Conservation (phyloP, 2,888 invertebrate genomes). For the Meiosimyza decipiens region DNA sequence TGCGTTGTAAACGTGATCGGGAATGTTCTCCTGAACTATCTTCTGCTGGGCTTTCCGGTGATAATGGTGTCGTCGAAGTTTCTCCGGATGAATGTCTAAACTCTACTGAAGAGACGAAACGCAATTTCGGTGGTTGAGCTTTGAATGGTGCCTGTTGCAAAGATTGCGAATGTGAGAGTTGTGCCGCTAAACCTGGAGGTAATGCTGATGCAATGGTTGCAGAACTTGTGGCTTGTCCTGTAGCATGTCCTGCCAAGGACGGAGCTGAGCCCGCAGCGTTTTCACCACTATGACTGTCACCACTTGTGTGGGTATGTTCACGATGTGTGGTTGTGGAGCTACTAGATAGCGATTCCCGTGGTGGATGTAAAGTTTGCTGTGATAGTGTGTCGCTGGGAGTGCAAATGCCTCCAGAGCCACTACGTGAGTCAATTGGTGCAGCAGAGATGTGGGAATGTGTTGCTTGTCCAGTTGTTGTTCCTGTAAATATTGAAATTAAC, state of each 20-base stretch:
- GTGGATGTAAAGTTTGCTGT: slow-evolving; percentile 67
- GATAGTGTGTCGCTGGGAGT: slow-evolving; percentile 67
- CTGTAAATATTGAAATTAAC: slow-evolving; percentile 76
- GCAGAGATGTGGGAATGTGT: slow-evolving; percentile 65
- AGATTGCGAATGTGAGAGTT: slow-evolving; percentile 67
- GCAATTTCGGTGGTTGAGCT: slow-evolving; percentile 74
- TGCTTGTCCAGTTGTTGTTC: slow-evolving; percentile 68
- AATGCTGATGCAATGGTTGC: slow-evolving; percentile 54
- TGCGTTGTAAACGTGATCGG: slow-evolving; percentile 81
- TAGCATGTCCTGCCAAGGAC: slow-evolving; percentile 53
- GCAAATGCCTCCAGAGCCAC: slow-evolving; percentile 65
- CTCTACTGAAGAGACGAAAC: slow-evolving; percentile 85
- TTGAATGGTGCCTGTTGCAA: slow-evolving; percentile 66
- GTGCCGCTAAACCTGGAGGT: slow-evolving; percentile 62
- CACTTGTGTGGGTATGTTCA: slow-evolving; percentile 64
- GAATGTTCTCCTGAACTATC: slow-evolving; percentile 75
- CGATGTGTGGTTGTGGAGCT: slow-evolving; percentile 70
- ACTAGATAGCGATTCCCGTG: slow-evolving; percentile 72
- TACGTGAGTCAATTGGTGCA: slow-evolving; percentile 65
- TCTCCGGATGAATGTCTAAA: slow-evolving; percentile 85
- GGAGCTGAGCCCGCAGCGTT: slow-evolving; percentile 57
- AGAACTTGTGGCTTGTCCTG: slow-evolving; percentile 48
- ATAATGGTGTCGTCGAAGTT: slow-evolving; percentile 79
- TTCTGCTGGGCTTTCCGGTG: slow-evolving; percentile 78
- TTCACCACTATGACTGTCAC: slow-evolving; percentile 65